Evolutionary conservation across 2,113 vertebrate species (phyloP).

Genomic region (Neolamprologus sp.): DNA sequence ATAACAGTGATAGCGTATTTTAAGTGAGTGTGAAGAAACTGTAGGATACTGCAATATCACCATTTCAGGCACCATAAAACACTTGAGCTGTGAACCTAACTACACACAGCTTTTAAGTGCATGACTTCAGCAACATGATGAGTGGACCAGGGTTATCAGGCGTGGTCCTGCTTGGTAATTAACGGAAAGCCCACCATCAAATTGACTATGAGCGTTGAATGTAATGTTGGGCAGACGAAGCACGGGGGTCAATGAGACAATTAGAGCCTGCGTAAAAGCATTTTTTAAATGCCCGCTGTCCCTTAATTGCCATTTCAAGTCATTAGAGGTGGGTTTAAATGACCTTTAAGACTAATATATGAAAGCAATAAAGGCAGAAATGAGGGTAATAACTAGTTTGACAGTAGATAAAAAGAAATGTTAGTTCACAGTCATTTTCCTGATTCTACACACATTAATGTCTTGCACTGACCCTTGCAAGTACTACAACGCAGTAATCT

Average conservation of each 20-base stretch:
- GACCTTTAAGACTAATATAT: constrained; percentile 24
- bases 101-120: background rate
- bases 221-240: background rate
- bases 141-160: background rate
- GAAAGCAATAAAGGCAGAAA: constrained; percentile 15
- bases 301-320: constrained; percentile 52
- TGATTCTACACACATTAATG: background rate
- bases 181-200: constrained; percentile 6
- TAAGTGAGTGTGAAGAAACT: background rate
- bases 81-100: background rate
- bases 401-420: background rate
- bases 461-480: background rate
- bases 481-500: background rate
- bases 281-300: constrained; percentile 39
- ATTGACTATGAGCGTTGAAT: background rate
- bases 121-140: background rate
- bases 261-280: constrained; percentile 31
- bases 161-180: constrained; percentile 11
- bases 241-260: constrained; percentile 42
- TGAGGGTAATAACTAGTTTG: constrained; percentile 8
- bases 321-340: constrained; percentile 6
- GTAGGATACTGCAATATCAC: background rate
- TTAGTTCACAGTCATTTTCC: background rate
- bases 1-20: background rate
- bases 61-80: background rate